phyloP scores from a whole-genome alignment of 1,140 invertebrate genomes.

The Brachionus calyciflorus region DNA sequence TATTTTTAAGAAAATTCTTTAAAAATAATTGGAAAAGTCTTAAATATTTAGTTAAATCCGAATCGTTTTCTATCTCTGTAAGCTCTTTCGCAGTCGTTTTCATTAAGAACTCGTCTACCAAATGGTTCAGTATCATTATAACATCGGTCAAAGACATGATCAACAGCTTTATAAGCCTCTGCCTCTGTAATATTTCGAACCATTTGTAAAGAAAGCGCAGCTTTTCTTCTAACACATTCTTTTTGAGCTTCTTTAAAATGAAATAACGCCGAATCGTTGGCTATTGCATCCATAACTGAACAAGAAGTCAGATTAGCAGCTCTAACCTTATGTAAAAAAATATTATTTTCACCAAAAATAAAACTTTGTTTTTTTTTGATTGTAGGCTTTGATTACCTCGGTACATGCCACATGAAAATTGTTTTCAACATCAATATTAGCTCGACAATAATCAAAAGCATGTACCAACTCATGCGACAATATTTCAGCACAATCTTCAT shows the following conservation, averaged over 20 bases:
- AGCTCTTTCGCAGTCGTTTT: slow-evolving; percentile 29
- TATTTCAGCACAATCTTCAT: slow-evolving; percentile 62
- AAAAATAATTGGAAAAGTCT: background rate
- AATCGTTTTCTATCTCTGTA: slow-evolving; percentile 31
- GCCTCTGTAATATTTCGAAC: slow-evolving; percentile 71
- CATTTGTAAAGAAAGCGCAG: slow-evolving; percentile 74
- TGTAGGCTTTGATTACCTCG: no score
- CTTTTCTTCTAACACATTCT: slow-evolving; percentile 86
- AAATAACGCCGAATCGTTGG: slow-evolving; percentile 7
- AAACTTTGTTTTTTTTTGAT: no score
- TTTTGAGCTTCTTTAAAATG: slow-evolving; percentile 54
- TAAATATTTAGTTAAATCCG: background rate
- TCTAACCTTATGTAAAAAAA: background rate
- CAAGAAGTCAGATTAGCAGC: slow-evolving; percentile 17
- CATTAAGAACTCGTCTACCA: slow-evolving; percentile 69
- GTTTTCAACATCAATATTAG: slow-evolving; percentile 82
- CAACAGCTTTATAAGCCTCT: slow-evolving; percentile 73
- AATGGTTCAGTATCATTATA: slow-evolving; percentile 89
- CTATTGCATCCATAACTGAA: background rate
- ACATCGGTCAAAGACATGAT: slow-evolving; percentile 84
- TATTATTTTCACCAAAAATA: no score
- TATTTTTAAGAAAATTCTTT: no score
- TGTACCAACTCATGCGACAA: slow-evolving; percentile 89
- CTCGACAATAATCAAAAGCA: slow-evolving; percentile 89
- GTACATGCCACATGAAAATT: slow-evolving; percentile 89